Base-by-base conservation (phyloP, 2,113 vertebrate species). In the Azemiops feae region DNA sequence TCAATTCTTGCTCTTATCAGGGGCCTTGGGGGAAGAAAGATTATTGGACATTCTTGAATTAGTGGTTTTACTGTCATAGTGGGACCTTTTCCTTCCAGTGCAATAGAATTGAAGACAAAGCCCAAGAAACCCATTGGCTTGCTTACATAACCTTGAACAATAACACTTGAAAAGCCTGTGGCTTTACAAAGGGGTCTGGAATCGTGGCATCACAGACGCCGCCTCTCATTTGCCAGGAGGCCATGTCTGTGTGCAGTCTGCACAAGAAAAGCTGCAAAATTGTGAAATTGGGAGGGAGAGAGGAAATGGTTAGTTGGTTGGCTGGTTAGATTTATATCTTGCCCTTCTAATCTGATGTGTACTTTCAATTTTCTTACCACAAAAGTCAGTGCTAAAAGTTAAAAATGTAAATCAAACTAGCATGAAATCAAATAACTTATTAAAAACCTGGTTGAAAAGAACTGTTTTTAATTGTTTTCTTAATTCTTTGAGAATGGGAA, bases 111-210 rank as follows among this genome's bases (percentile, higher is more conserved):
- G 2, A 22, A 39, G 94, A 27, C 52, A 64, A 91, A 93, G 90
- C 52, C 88, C 52, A 11, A 88, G 43, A 47, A 91, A 9, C 55
- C 39, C 91, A 16, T 91, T 91, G 34, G n/a, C 92, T n/a, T 58
- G 86, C 58, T 94, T 90, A 60, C 87, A 45, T 90, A 88, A 89
- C 87, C 85, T 53, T 91, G 92, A 34, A 54, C 0, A 91, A 60
- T 55, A 69, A n/a, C 54, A 94, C 64, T 34, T 91, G 10, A 90
- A 91, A 94, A 91, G 64, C 10, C 16, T 27, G 3, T 58, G 87
- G 94, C 53, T 94, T 87, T 88, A 20, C 57, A 45, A 93, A 20
- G 64, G 85, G 3, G 91, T 92, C 93, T 94, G 87, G 34, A 92
- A 94, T 27, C 90, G 8, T 10, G 27, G 92, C 12, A n/a, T 52